Base-by-base conservation (phyloP, 1,140 invertebrate genomes). In the Cyclargus thomasi region DNA sequence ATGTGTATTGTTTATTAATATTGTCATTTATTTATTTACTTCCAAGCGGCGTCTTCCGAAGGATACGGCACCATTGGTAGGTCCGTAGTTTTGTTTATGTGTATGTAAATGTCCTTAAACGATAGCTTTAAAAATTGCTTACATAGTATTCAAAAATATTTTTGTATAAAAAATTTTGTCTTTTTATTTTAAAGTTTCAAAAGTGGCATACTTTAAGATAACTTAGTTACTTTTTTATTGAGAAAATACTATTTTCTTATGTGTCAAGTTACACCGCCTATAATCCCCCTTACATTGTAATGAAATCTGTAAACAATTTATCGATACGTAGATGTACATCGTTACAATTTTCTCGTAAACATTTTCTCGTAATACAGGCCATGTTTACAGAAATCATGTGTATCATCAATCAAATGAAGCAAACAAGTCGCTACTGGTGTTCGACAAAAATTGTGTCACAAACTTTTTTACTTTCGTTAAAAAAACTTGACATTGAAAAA, bases 41-140 rank as follows among this genome's bases (percentile, higher is more conserved):
- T 47, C 5, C 55, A 59, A 59, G 55, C 55, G 18, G 55, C 55
- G 20, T 59, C 20, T 59, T 20, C 20, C 55, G 20, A 59, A 59
- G 55, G 55, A 59, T 21, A 59, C 18, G 18, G 7, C 55, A 59
- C 20, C 55, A 59, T 59, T 59, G 55, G 55, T 59, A 59, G 55
- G 55, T 59, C 55, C 18, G 55, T 59, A 20, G 20, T 59, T 20
- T 59, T 20, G 10, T 59, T 59, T 59, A 20, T 59, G 55, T 59
- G 55, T 59, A 21, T 59, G 55, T 59, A 59, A 47, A 14, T 47
- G 39, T 47, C 39, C 39, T 47, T 47, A 47, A 3, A 35, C 29
- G 3, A 47, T 14, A 47, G 39, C 39, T 47, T 8, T 47, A 47
- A 16, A 11, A 14, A 14, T 47, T 47, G 39, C 39, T 16, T 29